Conservation (phyloP, 2,113 vertebrate genomes). For the Australoheros scitulus region DNA sequence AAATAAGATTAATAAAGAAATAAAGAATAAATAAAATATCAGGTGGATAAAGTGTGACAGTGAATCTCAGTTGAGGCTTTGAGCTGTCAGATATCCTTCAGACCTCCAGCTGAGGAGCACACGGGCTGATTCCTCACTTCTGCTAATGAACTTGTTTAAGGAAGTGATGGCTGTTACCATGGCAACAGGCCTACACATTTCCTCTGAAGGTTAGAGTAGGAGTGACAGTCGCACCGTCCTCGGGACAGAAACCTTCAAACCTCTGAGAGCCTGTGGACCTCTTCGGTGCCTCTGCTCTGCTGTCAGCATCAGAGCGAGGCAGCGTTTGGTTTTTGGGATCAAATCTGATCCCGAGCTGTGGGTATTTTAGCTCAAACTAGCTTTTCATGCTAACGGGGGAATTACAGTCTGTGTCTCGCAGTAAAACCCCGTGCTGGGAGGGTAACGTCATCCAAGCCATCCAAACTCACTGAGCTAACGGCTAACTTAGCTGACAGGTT, state of each 20-base stretch:
- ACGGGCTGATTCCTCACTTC: not conserved
- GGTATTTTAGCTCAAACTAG: not conserved
- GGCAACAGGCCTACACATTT: not conserved
- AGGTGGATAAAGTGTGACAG: no score
- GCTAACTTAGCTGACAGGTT: not conserved
- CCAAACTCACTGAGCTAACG: not conserved
- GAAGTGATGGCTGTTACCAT: conserved; percentile 9
- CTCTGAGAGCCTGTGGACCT: not conserved
- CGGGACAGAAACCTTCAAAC: no score
- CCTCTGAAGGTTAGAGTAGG: not conserved
- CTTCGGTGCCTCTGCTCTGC: not conserved
- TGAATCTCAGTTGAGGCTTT: no score
- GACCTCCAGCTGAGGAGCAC: not conserved
- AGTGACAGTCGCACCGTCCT: not conserved
- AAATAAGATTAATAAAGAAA: no score
- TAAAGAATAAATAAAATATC: no score
- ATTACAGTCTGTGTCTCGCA: not conserved
- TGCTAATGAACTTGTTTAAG: not conserved
- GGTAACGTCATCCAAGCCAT: no score
- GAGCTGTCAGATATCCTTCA: not conserved
- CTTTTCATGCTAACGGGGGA: not conserved
- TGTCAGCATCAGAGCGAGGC: not conserved
- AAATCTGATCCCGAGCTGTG: not conserved
- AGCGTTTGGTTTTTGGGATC: not conserved
- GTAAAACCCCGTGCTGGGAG: not conserved